Evolutionary conservation across 2,888 invertebrate genomes (phyloP), one percentile per base, ranked within the genome.

Genomic region (Pristionchus mayeri): DNA sequence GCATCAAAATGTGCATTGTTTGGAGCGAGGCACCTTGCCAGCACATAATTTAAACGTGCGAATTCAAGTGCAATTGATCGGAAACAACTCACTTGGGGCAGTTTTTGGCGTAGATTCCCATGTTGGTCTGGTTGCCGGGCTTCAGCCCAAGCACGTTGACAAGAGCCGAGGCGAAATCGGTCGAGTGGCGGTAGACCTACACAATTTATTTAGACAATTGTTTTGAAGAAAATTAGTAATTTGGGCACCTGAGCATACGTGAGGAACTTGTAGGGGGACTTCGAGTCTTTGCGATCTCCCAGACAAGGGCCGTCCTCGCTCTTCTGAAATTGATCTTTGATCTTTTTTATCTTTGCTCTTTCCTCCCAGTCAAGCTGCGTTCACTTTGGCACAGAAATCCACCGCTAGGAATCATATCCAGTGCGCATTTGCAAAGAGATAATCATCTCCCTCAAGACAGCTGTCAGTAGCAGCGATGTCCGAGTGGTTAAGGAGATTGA

Each of bases 41-140:
- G n/a, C n/a, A n/a, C n/a, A n/a, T n/a, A n/a, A n/a, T n/a, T n/a
- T n/a, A n/a, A n/a, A n/a, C n/a, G n/a, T n/a, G n/a, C n/a, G n/a
- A n/a, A n/a, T n/a, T n/a, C n/a, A n/a, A n/a, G n/a, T n/a, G n/a
- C 13, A 44, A 44, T 44, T 44, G 44, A 44, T 44, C 44, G 44
- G 44, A n/a, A n/a, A n/a, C 44, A 44, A 13, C 48, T 3, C 24
- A 82, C 81, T 24, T 44, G 37, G 71, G 50, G 4, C 37, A 75
- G 94, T 98, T 98, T 94, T 96, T 96, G 92, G 97, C 96, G 94
- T 98, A 98, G 92, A 98, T 96, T 92, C 98, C 98, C 90, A 98
- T 95, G 93, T 96, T 95, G 75, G 96, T 96, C 88, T 86, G 78
- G 85, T 92, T 90, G n/a, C 87, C 90, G 89, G 85, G 82, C 48